phyloP scores from a whole-genome alignment of 2,797 vertebrate genomes.

The Falco peregrinus region DNA sequence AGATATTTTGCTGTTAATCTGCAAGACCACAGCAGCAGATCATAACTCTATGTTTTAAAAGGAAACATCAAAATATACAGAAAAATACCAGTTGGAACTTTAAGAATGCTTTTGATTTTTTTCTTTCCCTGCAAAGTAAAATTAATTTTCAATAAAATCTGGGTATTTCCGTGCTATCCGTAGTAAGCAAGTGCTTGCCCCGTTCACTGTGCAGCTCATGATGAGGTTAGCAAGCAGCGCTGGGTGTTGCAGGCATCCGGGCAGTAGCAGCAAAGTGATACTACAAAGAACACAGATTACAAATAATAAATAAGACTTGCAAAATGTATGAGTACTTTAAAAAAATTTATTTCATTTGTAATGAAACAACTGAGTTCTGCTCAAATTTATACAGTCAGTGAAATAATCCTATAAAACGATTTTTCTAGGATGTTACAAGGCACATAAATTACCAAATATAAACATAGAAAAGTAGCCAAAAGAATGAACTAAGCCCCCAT shows the following conservation, averaged over 20 bases:
- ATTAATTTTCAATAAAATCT: background rate
- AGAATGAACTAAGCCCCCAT: constrained; percentile 30
- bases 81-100: background rate
- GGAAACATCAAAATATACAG: background rate
- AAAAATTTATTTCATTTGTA: constrained; percentile 67
- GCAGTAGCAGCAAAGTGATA: background rate
- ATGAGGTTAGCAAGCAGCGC: background rate
- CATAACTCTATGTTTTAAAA: background rate
- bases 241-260: background rate
- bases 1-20: background rate
- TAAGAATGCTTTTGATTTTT: background rate
- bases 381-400: constrained; percentile 62
- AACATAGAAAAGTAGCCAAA: constrained; percentile 62
- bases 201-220: rapidly evolving
- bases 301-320: background rate
- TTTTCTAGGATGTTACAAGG: constrained; percentile 57
- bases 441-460: constrained; percentile 67
- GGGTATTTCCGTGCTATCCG: background rate
- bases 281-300: background rate
- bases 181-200: background rate
- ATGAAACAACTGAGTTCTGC: constrained; percentile 43
- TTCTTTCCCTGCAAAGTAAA: background rate
- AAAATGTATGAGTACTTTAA: background rate
- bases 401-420: constrained; percentile 61
- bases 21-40: background rate